Conservation (phyloP, 2,797 vertebrate species). For the Rhinatrema bivittatum region DNA sequence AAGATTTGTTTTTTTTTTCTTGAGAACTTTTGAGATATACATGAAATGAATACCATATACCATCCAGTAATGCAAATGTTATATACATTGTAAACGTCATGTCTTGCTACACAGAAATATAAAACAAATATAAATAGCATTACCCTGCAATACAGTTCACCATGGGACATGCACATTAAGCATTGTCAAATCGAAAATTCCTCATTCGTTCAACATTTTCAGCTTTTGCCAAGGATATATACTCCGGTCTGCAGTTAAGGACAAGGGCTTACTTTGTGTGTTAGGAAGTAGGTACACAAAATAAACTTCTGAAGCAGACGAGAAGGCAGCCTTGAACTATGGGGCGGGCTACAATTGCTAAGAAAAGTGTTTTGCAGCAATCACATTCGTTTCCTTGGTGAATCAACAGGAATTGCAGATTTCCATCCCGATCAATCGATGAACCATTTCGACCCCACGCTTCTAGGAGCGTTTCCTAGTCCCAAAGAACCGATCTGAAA, state of each 20-base stretch:
- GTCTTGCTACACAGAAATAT: constrained; percentile 42
- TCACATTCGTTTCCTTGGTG: constrained; percentile 51
- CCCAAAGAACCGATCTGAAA: too few relatives aligned
- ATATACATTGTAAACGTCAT: constrained; percentile 26
- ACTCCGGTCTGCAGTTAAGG: constrained; percentile 36
- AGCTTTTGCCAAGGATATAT: constrained; percentile 43
- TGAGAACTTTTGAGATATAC: constrained; percentile 36
- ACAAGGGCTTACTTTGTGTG: constrained; percentile 56
- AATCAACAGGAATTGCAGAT: constrained; percentile 33
- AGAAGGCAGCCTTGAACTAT: constrained; percentile 81
- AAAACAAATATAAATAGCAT: constrained; percentile 51
- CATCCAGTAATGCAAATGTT: constrained; percentile 30
- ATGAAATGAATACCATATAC: constrained; percentile 33
- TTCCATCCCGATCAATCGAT: constrained; percentile 43
- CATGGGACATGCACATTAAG: constrained; percentile 56
- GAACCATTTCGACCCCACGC: constrained; percentile 26
- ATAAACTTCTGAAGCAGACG: constrained; percentile 74
- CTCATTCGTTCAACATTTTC: constrained; percentile 30
- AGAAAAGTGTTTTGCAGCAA: constrained; percentile 52
- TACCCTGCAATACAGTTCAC: constrained; percentile 43
- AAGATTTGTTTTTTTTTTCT: constrained; percentile 37
- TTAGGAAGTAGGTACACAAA: constrained; percentile 60
- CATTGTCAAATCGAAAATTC: constrained; percentile 39
- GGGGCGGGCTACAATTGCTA: constrained; percentile 87
- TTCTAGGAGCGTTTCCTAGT: too few relatives aligned